Evolutionary conservation across 2,888 invertebrate species (phyloP).

Genomic region (Zootermopsis nevadensis): DNA sequence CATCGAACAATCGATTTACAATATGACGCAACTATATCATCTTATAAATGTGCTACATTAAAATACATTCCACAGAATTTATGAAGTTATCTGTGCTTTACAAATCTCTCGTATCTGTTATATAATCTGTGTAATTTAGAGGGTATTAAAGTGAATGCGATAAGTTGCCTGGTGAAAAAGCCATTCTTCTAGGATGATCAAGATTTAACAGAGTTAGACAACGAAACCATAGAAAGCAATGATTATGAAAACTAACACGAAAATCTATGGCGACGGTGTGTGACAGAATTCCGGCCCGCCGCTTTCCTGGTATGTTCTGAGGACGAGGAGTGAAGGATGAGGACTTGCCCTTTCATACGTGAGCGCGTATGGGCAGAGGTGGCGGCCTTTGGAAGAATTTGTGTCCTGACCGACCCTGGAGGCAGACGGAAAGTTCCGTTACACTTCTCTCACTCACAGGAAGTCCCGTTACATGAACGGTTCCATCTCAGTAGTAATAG

Average conservation of each 20-base stretch:
- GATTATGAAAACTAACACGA: background rate
- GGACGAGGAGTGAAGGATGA: background rate
- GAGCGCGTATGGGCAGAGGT: background rate
- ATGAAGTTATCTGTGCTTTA: no score
- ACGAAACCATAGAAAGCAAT: no score
- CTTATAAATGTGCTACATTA: no score
- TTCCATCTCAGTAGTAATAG: conserved; percentile 11
- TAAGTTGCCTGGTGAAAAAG: no score
- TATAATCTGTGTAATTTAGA: no score
- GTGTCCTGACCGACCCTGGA: background rate
- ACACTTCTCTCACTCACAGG: background rate
- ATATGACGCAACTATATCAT: no score
- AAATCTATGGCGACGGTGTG: background rate
- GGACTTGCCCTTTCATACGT: conserved; percentile 29
- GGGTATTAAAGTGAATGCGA: no score
- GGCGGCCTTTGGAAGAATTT: conserved; percentile 18
- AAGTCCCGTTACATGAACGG: conserved; percentile 25
- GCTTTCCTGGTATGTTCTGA: background rate
- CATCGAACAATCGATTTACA: no score
- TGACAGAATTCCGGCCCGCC: background rate
- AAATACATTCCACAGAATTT: no score
- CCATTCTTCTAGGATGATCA: no score
- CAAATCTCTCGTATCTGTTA: no score
- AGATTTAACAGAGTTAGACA: no score
- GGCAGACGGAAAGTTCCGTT: conserved; percentile 3